Evolutionary conservation across 2,797 vertebrate species (phyloP), one percentile per base, ranked within the genome.

Genomic region (Mionectes olivaceus): DNA sequence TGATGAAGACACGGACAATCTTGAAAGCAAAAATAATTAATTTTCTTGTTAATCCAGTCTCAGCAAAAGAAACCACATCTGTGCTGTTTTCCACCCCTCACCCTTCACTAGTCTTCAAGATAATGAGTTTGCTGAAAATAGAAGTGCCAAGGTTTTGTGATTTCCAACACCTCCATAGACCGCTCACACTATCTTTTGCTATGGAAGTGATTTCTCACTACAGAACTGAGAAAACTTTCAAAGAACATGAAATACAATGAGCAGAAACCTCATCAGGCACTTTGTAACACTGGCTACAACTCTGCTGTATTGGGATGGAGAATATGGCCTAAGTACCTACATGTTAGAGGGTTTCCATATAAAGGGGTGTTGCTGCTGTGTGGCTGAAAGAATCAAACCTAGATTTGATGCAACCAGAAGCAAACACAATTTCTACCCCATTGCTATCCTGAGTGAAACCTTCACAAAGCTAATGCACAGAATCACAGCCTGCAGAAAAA

Each of bases 331-430:
- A 18, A 79, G 12, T 11, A 25, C 17, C 17, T 37, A 15, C 5
- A 8, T 28, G 2, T 25, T 19, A 19, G 7, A 57, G 32, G 44
- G 21, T 10, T 43, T 25, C 33, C 50, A 28, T 7, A 46, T 6
- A 44, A 64, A 71, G 14, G 7, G 5, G 1, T 41, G 16, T 52
- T 0, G 0, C 50, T 86, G 43, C 28, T 55, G 9, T 35, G 24
- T 13, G 24, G 17, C 57, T 81, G 49, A 50, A 74, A 56, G 32
- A 74, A 64, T 52, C 30, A 70, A 41, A 50, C 4, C 11, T 32
- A 8, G 27, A 14, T 41, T 76, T 77, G 59, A n/a, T 39, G 50
- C 1, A 4, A 22, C 7, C 23, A 19, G 33, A 63, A 75, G 46
- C 25, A 70, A 59, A 33, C 4, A 16, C 3, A 3, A 3, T 60